A percentile compares a stretch with the other conserved stretches of the same genome.
These are phyloP conservation scores for Euplexia lucipara DNA, from an alignment of 2,888 invertebrate genomes.

Conservation along the genomic window DNA sequence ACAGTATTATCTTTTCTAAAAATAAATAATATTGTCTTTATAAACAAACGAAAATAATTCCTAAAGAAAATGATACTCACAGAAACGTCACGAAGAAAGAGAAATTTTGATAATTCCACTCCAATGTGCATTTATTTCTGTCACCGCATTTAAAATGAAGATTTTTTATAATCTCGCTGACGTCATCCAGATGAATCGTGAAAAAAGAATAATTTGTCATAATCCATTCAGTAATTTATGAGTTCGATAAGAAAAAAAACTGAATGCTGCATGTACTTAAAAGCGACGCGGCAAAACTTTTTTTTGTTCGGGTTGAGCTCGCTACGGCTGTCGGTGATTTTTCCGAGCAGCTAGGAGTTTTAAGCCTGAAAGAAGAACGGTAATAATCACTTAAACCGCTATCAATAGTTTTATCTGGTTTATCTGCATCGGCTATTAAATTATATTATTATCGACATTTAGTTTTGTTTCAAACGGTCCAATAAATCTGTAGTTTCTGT, in stretches of 20 bases:
- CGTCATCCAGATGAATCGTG: slow-evolving; percentile 48
- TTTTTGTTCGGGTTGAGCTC: slow-evolving; percentile 25
- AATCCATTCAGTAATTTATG: slow-evolving; percentile 50
- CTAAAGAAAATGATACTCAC: slow-evolving; percentile 17
- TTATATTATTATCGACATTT: not conserved
- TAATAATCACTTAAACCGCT: not conserved
- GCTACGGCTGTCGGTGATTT: slow-evolving; percentile 7
- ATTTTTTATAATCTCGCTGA: slow-evolving; percentile 51
- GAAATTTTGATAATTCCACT: slow-evolving; percentile 41
- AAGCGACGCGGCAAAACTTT: slow-evolving; percentile 28
- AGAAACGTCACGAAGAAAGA: slow-evolving; percentile 22
- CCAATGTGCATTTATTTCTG: slow-evolving; percentile 58
- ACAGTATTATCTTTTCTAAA: not conserved
- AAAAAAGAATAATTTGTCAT: slow-evolving; percentile 39
- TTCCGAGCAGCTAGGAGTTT: slow-evolving; percentile 9
- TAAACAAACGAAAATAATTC: not conserved
- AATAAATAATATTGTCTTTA: not conserved
- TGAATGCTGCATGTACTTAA: slow-evolving; percentile 21
- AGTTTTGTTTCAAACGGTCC: no score
- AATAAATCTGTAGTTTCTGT: no score
- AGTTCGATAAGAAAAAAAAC: slow-evolving; percentile 35
- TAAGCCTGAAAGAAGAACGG: not conserved
- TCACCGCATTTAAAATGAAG: slow-evolving; percentile 53
- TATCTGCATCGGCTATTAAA: not conserved
- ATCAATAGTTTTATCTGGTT: not conserved